A percentile compares a stretch with the other conserved stretches of the same genome.
Evolutionary conservation across 2,888 invertebrate genomes (phyloP).

Genomic region (Ophioninae sp.): DNA sequence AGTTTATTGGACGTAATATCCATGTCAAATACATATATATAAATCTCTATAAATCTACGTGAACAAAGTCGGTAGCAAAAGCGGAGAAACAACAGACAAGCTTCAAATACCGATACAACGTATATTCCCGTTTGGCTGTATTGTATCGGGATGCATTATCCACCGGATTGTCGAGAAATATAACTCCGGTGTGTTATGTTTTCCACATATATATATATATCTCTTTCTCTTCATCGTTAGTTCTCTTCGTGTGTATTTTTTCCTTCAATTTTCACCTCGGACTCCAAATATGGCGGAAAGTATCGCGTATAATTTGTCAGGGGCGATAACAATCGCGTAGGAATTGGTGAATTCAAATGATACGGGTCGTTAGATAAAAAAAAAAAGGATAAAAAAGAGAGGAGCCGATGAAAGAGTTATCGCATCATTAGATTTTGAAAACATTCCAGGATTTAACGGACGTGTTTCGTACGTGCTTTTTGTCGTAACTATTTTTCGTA

Average conservation of each 20-base stretch:
- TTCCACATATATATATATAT: background rate
- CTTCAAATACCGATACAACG: slow-evolving; percentile 47
- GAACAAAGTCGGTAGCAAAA: slow-evolving; percentile 11
- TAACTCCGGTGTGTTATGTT: slow-evolving; percentile 60
- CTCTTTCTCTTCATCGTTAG: background rate
- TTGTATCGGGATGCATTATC: slow-evolving; percentile 65
- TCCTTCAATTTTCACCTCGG: no score
- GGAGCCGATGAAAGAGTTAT: no score
- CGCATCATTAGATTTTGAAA: no score
- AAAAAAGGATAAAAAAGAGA: no score
- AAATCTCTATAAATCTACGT: no score
- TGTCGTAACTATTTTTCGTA: no score
- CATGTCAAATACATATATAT: no score
- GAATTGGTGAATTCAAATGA: background rate
- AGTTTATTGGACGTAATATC: slow-evolving; percentile 34
- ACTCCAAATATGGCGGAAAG: slow-evolving; percentile 18
- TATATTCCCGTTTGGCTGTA: slow-evolving; percentile 62
- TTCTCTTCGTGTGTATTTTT: background rate
- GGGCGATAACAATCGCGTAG: background rate
- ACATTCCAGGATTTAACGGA: no score
- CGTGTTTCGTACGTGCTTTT: no score
- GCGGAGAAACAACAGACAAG: slow-evolving; percentile 34
- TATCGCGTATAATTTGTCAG: slow-evolving; percentile 9
- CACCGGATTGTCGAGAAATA: slow-evolving; percentile 72
- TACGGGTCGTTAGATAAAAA: background rate